These are phyloP conservation scores for Chaetophractus vellerosus DNA, from an alignment of 2,797 vertebrate genomes.

Conservation along the genomic window DNA sequence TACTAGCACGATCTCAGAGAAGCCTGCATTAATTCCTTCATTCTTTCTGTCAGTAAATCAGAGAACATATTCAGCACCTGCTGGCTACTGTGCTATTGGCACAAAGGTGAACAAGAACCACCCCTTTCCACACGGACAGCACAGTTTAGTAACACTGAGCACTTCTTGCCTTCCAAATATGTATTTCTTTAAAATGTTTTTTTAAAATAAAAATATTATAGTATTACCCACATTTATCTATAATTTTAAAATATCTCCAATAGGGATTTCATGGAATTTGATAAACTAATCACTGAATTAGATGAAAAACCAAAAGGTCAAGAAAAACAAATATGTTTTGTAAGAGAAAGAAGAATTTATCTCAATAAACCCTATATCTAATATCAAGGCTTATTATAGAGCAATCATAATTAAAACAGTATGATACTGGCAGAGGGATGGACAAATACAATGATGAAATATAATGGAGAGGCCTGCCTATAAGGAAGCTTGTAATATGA, in stretches of 20 bases:
- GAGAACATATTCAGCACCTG: background rate
- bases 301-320: background rate
- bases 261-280: background rate
- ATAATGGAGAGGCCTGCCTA: background rate
- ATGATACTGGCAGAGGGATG: background rate
- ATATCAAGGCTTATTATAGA: background rate
- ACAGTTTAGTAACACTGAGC: background rate
- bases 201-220: background rate
- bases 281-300: background rate
- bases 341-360: background rate
- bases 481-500: background rate
- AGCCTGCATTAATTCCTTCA: background rate
- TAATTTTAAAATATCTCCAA: background rate
- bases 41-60: background rate
- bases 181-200: background rate
- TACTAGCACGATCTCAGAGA: background rate
- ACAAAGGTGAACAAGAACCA: background rate
- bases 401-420: background rate
- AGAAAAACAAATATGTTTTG: background rate
- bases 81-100: background rate
- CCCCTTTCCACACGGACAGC: fast-evolving
- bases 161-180: background rate
- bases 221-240: background rate
- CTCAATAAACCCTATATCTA: background rate
- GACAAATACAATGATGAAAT: background rate